These are phyloP conservation scores for Hippopotamyrus pictus DNA, from an alignment of 2,797 vertebrate species.

Conservation along the genomic window DNA sequence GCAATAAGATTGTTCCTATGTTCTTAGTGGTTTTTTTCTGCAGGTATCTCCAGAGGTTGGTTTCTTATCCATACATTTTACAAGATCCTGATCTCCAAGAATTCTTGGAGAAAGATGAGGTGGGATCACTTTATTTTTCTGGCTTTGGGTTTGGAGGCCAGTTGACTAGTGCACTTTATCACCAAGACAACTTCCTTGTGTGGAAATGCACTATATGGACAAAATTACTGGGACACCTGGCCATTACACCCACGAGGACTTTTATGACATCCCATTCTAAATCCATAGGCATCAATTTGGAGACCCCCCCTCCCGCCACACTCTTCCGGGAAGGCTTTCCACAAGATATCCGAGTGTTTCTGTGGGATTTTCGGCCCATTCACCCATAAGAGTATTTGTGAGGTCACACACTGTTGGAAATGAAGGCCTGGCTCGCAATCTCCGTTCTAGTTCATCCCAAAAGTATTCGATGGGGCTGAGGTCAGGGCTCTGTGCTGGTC, in stretches of 20 bases:
- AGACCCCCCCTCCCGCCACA: neutral
- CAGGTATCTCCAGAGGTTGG: conserved; percentile 86
- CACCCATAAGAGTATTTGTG: neutral
- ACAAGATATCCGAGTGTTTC: neutral
- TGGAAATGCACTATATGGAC: neutral
- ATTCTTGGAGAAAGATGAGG: conserved; percentile 92
- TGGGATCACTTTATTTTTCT: conserved; percentile 38
- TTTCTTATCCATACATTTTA: conserved; percentile 78
- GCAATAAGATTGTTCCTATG: neutral
- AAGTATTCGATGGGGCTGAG: neutral
- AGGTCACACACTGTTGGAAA: neutral
- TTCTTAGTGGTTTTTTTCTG: neutral
- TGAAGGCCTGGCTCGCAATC: neutral
- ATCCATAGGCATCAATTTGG: neutral
- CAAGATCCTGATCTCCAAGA: conserved; percentile 90
- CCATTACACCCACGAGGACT: neutral
- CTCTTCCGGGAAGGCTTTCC: neutral
- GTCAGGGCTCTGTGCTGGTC: neutral
- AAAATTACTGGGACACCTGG: neutral
- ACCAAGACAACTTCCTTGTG: neutral
- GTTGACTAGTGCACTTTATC: neutral
- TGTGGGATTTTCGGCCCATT: neutral
- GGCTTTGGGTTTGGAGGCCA: neutral
- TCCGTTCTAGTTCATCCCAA: neutral
- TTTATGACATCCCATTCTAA: neutral